Percentiles rank a stretch among this genome's conserved stretches.
Conservation (phyloP, 2,888 invertebrate genomes). For the Drosophila aldrichi region DNA sequence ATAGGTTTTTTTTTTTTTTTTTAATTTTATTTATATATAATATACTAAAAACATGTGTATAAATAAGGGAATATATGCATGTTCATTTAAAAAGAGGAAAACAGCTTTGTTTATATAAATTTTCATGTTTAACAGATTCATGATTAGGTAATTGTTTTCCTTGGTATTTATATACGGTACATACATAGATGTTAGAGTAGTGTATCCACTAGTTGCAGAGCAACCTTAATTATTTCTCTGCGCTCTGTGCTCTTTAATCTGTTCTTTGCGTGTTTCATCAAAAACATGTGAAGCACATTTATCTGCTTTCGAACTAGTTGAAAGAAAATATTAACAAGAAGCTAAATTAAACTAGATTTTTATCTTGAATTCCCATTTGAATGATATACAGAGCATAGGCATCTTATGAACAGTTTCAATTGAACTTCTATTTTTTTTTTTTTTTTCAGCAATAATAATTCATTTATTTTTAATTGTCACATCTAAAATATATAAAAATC, state of each 20-base stretch:
- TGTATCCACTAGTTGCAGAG: neutral
- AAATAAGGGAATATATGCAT: too few species aligned
- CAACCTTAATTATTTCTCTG: conserved; percentile 1
- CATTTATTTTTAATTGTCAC: too few species aligned
- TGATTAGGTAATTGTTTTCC: too few species aligned
- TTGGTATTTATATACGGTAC: too few species aligned
- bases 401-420: neutral
- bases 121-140: too few species aligned
- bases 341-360: neutral
- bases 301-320: neutral
- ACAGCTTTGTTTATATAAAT: too few species aligned
- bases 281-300: neutral
- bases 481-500: too few species aligned
- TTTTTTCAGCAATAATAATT: neutral
- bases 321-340: neutral
- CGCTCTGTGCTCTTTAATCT: neutral
- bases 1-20: neutral
- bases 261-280: neutral
- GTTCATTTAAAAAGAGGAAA: too few species aligned
- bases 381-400: neutral
- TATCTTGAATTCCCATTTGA: neutral
- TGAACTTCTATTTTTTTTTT: neutral
- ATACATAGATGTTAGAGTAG: too few species aligned
- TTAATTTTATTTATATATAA: conserved; percentile 16
- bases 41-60: too few species aligned